Conservation (phyloP, 1,140 invertebrate species). For the Procambarus clarkii region DNA sequence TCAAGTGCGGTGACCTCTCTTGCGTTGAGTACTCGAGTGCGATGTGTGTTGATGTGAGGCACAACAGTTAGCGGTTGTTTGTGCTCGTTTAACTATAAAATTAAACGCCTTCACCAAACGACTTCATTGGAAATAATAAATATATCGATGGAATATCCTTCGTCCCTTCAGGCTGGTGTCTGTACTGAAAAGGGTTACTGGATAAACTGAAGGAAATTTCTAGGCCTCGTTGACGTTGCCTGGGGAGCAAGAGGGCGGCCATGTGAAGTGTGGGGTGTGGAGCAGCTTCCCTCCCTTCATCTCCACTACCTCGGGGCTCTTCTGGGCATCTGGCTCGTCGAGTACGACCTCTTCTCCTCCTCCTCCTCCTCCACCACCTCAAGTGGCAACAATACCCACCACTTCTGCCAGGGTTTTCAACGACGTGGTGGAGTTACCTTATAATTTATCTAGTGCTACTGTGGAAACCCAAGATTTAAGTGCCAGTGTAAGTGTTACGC, state of each 20-base stretch:
- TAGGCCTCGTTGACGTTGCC: not conserved
- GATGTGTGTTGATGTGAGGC: no score
- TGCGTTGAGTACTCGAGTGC: not conserved
- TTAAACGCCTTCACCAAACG: not conserved
- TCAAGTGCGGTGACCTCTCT: not conserved
- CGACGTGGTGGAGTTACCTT: not conserved
- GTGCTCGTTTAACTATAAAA: no score
- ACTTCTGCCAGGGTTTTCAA: not conserved
- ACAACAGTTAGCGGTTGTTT: not conserved
- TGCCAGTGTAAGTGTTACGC: not conserved
- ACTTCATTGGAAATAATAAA: not conserved
- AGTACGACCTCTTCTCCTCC: not conserved
- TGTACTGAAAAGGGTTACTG: not conserved
- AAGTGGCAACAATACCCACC: not conserved
- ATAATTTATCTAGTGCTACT: not conserved
- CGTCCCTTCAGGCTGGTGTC: not conserved
- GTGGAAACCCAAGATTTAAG: not conserved
- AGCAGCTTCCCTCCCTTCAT: conserved; percentile 23
- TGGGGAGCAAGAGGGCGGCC: conserved; percentile 8
- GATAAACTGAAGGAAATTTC: conserved; percentile 10
- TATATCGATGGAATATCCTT: not conserved
- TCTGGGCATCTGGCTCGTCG: not conserved
- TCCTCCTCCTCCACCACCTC: not conserved
- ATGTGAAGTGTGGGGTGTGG: conserved; percentile 41
- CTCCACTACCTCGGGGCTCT: conserved; percentile 23